These are phyloP conservation scores for Octopus bimaculoides DNA, from an alignment of 1,140 invertebrate species.

Conservation along the genomic window DNA sequence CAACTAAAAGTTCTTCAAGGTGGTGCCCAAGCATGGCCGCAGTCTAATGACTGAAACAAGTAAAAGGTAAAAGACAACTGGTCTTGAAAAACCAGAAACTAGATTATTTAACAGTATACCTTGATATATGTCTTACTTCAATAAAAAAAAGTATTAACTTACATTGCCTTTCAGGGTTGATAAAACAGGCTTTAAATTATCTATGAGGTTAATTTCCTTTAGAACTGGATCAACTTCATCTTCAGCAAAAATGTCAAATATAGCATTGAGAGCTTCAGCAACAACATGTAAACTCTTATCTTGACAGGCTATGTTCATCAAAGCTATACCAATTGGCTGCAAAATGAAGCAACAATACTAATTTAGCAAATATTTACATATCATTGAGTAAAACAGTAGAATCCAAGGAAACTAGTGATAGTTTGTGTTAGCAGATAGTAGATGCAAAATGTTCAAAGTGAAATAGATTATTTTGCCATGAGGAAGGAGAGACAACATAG, in stretches of 20 bases:
- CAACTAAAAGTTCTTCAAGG: no score
- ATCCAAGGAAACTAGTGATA: no score
- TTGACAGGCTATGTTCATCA: conserved; percentile 56
- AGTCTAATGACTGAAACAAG: no score
- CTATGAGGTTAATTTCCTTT: conserved; percentile 64
- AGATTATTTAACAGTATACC: not conserved
- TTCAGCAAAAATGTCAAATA: conserved; percentile 77
- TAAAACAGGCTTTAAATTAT: conserved; percentile 62
- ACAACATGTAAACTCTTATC: conserved; percentile 67
- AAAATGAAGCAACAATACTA: conserved; percentile 7
- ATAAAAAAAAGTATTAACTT: conserved; percentile 32
- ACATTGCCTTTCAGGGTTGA: conserved; percentile 69
- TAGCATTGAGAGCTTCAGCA: conserved; percentile 71
- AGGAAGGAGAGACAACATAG: no score
- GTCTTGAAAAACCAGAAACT: conserved; percentile 2
- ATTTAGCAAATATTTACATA: not conserved
- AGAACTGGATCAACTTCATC: conserved; percentile 70
- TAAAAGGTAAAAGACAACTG: no score
- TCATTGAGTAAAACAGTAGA: not conserved
- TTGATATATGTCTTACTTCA: not conserved
- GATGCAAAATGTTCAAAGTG: no score
- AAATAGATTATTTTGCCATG: no score
- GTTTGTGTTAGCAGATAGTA: no score
- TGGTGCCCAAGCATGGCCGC: no score
- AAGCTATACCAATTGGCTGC: conserved; percentile 46